Evolutionary conservation across 2,888 invertebrate genomes (phyloP), one percentile per base, ranked within the genome.

Genomic region (Gerris lacustris): DNA sequence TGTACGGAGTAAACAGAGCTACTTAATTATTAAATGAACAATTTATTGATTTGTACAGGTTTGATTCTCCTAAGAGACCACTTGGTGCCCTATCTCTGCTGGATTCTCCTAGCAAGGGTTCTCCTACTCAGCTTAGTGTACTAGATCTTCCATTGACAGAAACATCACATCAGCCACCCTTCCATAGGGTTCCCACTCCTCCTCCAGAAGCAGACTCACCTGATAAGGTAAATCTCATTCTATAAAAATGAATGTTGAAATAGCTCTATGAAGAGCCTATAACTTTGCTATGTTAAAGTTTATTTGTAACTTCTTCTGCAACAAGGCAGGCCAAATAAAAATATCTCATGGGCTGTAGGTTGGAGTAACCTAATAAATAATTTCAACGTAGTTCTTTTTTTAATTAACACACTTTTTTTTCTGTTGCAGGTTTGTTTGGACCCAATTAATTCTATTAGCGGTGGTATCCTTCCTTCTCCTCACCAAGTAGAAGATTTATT

Each of bases 401-500:
- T 31, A 31, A 31, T 31, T 31, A 31, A 31, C 31, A 31, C 31
- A 31, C 4, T 31, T 31, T 31, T 31, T 31, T 31, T 31, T 31
- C 1, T 31, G 15, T 55, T 11, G 15, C 55, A 55, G 55, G 15
- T 55, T 11, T 11, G 9, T 55, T 15, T 11, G 15, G 55, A 55
- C 15, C 55, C 64, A 9, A 64, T 64, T 17, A 64, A n/a, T 17
- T 64, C 64, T 18, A 64, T 64, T 31, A 64, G 64, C 17, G 31
- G 64, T n/a, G 64, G 17, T 64, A 31, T 64, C 18, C 64, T 18
- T 9, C 9, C 11, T 2, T 18, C 64, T 2, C 31, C 64, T 9
- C 7, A 9, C 7, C 17, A 64, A 18, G 64, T 69, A 7, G 74
- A 74, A 70, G 74, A 73, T 44, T 68, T 74, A 15, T 74, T 74